These are phyloP conservation scores for Trachemys scripta DNA, from an alignment of 2,113 vertebrate genomes.

Conservation along the genomic window DNA sequence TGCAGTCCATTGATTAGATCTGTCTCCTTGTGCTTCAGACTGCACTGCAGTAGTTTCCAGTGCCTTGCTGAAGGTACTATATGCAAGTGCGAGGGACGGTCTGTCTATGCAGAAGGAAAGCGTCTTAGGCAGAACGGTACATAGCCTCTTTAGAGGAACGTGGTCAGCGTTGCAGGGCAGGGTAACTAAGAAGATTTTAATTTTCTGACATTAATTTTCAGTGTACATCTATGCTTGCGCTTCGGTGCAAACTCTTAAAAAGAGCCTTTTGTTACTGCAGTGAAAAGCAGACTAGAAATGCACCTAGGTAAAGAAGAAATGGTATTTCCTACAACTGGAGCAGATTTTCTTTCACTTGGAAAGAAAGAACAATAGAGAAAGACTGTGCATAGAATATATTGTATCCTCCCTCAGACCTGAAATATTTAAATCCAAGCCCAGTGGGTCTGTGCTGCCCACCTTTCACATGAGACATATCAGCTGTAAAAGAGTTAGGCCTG, in stretches of 20 bases:
- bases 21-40: constrained; percentile 61
- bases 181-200: constrained; percentile 23
- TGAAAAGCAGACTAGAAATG: neutral
- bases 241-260: constrained; percentile 4
- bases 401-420: neutral
- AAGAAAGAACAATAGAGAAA: neutral
- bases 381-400: neutral
- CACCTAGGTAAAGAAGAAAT: neutral
- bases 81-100: neutral
- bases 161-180: constrained; percentile 23
- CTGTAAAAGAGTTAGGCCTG: neutral
- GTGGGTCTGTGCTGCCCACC: neutral
- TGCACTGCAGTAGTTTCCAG: constrained; percentile 75
- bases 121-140: neutral
- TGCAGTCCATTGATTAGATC: constrained; percentile 69
- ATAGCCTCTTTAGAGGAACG: neutral
- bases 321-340: neutral
- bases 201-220: neutral
- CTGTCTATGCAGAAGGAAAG: neutral
- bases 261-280: constrained; percentile 11
- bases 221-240: neutral
- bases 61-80: constrained; percentile 31
- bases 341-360: neutral
- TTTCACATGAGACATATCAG: neutral
- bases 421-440: neutral